Conservation (phyloP, 2,888 invertebrate genomes). For the Siphlonurus alternatus region DNA sequence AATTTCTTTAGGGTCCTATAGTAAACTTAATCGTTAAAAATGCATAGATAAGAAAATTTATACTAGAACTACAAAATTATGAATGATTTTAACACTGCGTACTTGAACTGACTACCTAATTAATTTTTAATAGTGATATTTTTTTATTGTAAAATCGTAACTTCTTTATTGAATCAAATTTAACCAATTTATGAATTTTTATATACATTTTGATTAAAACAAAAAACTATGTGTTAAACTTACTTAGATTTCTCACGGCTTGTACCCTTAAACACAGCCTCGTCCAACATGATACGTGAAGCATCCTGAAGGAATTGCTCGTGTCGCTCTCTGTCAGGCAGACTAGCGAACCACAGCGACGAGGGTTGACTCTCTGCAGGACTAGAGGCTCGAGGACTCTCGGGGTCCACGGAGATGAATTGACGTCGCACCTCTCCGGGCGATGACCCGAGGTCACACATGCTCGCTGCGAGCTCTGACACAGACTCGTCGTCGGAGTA, state of each 20-base stretch:
- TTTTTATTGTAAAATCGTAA: no score
- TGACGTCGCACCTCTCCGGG: not conserved
- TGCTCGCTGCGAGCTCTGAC: not conserved
- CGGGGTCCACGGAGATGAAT: not conserved
- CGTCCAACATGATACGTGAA: constrained; percentile 50
- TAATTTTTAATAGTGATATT: no score
- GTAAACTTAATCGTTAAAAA: not conserved
- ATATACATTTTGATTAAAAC: no score
- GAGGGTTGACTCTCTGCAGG: not conserved
- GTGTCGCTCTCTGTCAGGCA: constrained; percentile 43
- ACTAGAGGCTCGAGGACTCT: not conserved
- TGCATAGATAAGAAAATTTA: not conserved
- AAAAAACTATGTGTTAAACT: no score
- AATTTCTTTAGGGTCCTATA: no score
- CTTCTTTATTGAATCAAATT: no score
- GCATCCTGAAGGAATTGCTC: constrained; percentile 55
- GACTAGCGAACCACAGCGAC: constrained; percentile 32
- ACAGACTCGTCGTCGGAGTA: not conserved
- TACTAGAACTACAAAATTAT: not conserved
- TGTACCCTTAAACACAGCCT: constrained; percentile 60
- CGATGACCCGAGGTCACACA: not conserved
- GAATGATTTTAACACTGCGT: not conserved
- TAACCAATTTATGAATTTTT: no score
- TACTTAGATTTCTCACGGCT: constrained; percentile 34
- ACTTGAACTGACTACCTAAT: no score